Conservation (phyloP, 1,140 invertebrate genomes). For the Akabosia matsudoensis region DNA sequence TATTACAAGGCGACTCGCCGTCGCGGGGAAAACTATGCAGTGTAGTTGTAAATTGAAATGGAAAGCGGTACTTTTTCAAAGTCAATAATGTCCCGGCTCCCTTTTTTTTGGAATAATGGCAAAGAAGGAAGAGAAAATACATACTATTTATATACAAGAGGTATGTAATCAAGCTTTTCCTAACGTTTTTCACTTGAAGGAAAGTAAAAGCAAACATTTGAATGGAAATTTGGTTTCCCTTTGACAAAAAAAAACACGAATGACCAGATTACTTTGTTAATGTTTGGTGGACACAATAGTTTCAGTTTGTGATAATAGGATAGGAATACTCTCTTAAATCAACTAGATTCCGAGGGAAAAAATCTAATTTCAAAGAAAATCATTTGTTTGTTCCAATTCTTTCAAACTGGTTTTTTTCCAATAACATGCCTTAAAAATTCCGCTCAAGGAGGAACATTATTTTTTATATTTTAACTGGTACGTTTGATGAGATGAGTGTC, state of each 20-base stretch:
- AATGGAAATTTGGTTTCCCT: background rate
- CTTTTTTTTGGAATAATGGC: too few species aligned
- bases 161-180: background rate
- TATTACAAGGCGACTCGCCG: too few species aligned
- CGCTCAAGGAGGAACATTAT: too few species aligned
- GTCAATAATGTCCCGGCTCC: background rate
- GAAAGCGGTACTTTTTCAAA: constrained; percentile 20
- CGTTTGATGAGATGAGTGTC: too few species aligned
- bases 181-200: background rate
- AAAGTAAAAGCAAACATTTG: background rate
- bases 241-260: background rate
- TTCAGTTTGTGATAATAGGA: background rate
- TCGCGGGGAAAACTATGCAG: background rate
- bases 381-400: background rate
- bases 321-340: background rate
- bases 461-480: too few species aligned
- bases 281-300: background rate
- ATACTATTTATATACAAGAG: background rate
- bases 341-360: background rate
- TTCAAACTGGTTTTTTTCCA: background rate
- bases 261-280: background rate
- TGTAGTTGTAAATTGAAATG: constrained; percentile 18
- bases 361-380: background rate
- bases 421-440: too few species aligned
- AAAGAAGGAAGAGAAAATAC: too few species aligned